Evolutionary conservation across 2,113 vertebrate species (phyloP).

Genomic region (Heloderma charlesbogerti): DNA sequence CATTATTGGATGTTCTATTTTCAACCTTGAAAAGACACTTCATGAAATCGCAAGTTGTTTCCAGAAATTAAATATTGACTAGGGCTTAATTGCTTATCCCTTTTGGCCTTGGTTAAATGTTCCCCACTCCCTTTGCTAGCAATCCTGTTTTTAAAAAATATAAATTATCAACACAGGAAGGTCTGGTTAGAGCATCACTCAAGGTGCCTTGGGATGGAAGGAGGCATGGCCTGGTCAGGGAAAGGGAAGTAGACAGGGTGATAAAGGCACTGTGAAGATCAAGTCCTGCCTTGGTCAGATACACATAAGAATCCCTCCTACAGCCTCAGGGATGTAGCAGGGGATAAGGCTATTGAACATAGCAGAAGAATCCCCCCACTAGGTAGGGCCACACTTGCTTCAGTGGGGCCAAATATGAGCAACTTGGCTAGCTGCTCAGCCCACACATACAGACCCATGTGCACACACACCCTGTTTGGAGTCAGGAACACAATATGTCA

Average conservation of each 20-base stretch:
- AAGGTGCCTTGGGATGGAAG: too few species aligned
- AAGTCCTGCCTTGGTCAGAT: too few species aligned
- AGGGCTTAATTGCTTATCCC: not conserved
- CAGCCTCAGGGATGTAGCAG: not conserved
- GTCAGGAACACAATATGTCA: not conserved
- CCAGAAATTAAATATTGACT: not conserved
- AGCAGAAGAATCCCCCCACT: not conserved
- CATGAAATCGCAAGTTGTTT: not conserved
- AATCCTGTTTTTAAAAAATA: not conserved
- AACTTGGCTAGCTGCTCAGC: not conserved
- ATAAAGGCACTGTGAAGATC: too few species aligned
- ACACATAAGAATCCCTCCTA: too few species aligned
- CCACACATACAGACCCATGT: not conserved
- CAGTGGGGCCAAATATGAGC: not conserved
- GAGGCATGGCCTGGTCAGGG: too few species aligned
- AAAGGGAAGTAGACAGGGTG: not conserved
- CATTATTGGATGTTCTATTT: not conserved
- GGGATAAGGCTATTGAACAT: not conserved
- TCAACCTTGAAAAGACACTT: not conserved
- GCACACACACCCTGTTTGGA: not conserved
- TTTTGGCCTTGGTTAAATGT: not conserved
- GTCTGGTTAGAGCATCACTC: not conserved
- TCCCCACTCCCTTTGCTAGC: not conserved
- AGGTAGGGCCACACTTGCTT: not conserved
- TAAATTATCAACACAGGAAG: slow-evolving; percentile 11